Base-by-base conservation (phyloP, 2,797 vertebrate genomes). In the Trachurus trachurus region DNA sequence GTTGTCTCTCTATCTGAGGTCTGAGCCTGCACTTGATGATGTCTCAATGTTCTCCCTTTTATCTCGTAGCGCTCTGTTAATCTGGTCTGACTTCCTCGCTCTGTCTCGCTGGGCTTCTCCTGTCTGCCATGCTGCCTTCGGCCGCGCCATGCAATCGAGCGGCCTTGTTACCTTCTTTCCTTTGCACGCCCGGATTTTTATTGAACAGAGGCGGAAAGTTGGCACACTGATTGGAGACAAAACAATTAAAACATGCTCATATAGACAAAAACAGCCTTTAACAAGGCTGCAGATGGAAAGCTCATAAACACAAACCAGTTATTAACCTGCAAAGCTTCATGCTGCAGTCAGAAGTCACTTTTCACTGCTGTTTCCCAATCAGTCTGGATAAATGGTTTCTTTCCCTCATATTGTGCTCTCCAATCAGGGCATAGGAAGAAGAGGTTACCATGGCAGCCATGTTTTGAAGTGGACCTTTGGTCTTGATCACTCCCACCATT, bases 1-100 rank as follows among this genome's bases (percentile, higher is more conserved):
- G 89, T 90, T 63, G 84, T 90, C 88, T 90, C 57, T 77, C 57
- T 77, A 59, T 89, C 85, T 45, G 83, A 88, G 86, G 80, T 88
- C 89, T 87, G 86, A 85, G 87, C 71, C 80, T 87, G 80, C 80
- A 74, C 88, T 88, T 76, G 77, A 91, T 76, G 77, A 91, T 89
- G 86, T 89, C 88, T 94, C 89, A 86, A 76, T 92, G 78, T 87
- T 85, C 77, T 68, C 62, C 47, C 86, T 92, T 92, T 91, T 85
- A 92, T 91, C 91, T 87, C 74, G 16, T 17, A 52, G 66, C 21
- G 26, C 75, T 78, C 82, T 53, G 69, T 89, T 93, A 90, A 93
- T 92, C 88, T 76, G 81, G 69, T 83, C 87, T 62, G 87, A 88
- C 87, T 88, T 61, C 81, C 72, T 76, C 21, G 9, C 73, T 74